Evolutionary conservation across 2,113 vertebrate species (phyloP).

Genomic region (Notiomystis cincta): DNA sequence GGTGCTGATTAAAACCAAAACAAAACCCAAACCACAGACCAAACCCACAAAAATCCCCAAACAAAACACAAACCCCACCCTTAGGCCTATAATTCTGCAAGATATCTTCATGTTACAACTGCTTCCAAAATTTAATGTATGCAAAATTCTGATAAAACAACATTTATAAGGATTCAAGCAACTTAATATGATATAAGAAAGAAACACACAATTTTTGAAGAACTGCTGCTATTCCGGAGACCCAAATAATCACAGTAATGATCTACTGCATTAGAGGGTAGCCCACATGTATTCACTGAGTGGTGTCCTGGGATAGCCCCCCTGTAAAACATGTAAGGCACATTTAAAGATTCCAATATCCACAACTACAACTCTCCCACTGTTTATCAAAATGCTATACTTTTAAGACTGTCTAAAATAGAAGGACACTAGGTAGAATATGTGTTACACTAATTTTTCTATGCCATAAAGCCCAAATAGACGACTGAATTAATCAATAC

Average conservation of each 20-base stretch:
- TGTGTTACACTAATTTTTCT: neutral
- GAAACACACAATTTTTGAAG: neutral
- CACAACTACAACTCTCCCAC: neutral
- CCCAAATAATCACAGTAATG: neutral
- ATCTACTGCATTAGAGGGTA: neutral
- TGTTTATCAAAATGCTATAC: neutral
- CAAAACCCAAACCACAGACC: neutral
- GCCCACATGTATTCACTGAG: neutral
- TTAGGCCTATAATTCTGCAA: neutral
- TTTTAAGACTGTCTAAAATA: neutral
- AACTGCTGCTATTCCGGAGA: neutral
- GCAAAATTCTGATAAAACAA: neutral
- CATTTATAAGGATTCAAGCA: neutral
- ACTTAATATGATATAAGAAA: neutral
- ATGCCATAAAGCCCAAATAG: neutral
- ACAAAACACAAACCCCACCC: rapidly evolving
- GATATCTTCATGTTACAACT: neutral
- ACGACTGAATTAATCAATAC: neutral
- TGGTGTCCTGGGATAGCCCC: neutral
- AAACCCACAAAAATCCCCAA: neutral
- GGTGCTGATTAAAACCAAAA: neutral
- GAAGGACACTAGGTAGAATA: neutral
- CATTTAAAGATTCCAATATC: neutral
- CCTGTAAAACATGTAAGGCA: neutral
- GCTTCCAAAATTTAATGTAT: neutral